phyloP scores from a whole-genome alignment of 2,888 invertebrate species.

The Monopis laevigella region DNA sequence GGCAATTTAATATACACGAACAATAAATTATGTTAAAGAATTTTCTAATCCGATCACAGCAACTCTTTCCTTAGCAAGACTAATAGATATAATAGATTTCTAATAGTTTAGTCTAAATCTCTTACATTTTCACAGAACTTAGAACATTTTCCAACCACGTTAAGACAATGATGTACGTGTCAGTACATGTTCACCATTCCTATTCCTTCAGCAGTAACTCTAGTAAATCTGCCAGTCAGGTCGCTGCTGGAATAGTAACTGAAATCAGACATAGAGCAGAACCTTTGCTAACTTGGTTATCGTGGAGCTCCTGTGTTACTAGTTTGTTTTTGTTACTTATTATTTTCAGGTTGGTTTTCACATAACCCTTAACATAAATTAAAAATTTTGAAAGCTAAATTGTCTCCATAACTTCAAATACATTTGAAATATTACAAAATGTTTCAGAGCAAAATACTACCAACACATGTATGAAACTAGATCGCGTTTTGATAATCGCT shows the following conservation, averaged over 20 bases:
- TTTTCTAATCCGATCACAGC: no score
- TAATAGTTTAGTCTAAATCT: background rate
- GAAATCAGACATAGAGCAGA: slow-evolving; percentile 71
- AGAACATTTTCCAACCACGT: slow-evolving; percentile 32
- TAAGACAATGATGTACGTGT: slow-evolving; percentile 29
- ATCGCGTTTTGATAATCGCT: slow-evolving; percentile 77
- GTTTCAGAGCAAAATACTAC: slow-evolving; percentile 74
- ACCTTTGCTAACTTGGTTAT: slow-evolving; percentile 66
- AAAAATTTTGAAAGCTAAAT: no score
- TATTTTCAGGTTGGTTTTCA: slow-evolving; percentile 58
- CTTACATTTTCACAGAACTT: slow-evolving; percentile 30
- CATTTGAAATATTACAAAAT: no score
- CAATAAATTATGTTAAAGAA: no score
- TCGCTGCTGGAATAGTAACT: slow-evolving; percentile 69
- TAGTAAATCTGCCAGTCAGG: slow-evolving; percentile 38
- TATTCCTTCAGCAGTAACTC: slow-evolving; percentile 38
- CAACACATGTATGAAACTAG: slow-evolving; percentile 75
- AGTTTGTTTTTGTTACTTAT: slow-evolving; percentile 72
- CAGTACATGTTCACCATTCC: slow-evolving; percentile 35
- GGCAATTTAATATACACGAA: no score
- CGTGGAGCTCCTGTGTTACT: slow-evolving; percentile 71
- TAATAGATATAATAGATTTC: no score
- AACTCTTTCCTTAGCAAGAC: no score
- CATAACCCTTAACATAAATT: no score
- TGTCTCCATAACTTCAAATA: no score